Evolutionary conservation across 2,113 vertebrate genomes (phyloP), one percentile per base, ranked within the genome.

Genomic region (Heterocephalus glaber): DNA sequence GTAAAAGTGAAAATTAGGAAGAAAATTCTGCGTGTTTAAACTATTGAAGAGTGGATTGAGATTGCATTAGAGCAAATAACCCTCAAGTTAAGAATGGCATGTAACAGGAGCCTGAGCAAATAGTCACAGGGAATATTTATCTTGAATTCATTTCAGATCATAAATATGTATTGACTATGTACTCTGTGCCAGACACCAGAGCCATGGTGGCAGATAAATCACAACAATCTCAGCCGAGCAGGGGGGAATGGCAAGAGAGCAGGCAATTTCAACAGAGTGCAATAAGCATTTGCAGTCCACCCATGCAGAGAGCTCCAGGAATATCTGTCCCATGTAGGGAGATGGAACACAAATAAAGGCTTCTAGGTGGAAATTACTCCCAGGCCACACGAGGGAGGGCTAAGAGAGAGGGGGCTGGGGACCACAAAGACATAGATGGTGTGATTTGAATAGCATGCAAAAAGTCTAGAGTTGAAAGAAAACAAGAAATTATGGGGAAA

Each of bases 21-120:
- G 26, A 41, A 65, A 22, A 63, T 72, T 28, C 44, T 80, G 83
- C n/a, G 10, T 70, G 19, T 74, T 89, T 84, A 9, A 38, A 74
- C 54, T 66, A 47, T 83, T 89, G 61, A 58, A 88, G 20, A 87
- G 9, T 80, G 20, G 54, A 84, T 76, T 60, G 58, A 74, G 63
- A 87, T 94, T 85, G 85, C 54, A 52, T 82, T 92, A 87, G 13
- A 76, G 68, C 5, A 65, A 92, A 72, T 95, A 49, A 90, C 70
- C 13, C 74, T 89, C 66, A 70, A 20, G 60, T 77, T 83, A 86
- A 41, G 7, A 82, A 77, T 28, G 66, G 19, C 20, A 33, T 52
- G 35, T 44, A 90, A 49, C 8, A 88, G 54, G 47, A 92, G 87
- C 61, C 58, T 72, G 60, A 65, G 54, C 11, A 72, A 89, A 77